phyloP scores from a whole-genome alignment of 23 tunicate genomes.

The Diplosoma virens region DNA sequence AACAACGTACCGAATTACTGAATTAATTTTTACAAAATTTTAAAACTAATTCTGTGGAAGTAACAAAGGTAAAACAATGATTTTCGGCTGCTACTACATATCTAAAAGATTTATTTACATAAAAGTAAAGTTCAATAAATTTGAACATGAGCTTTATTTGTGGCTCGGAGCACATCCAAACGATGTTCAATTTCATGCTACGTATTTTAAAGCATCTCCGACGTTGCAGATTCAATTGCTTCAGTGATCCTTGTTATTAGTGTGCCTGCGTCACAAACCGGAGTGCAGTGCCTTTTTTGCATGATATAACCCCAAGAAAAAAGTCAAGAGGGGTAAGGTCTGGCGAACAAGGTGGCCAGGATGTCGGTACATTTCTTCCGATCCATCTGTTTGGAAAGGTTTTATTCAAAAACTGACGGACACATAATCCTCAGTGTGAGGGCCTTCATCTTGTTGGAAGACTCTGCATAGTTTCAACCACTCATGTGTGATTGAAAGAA shows the following conservation, averaged over 20 bases:
- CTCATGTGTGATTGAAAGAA: neutral
- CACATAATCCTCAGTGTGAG: constrained; percentile 4
- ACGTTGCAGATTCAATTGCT: neutral
- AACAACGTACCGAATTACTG: too few species aligned
- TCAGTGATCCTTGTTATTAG: neutral
- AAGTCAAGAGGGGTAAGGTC: neutral
- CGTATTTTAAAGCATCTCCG: constrained; percentile 5
- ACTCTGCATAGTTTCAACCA: neutral
- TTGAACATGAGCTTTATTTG: neutral
- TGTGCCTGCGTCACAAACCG: neutral
- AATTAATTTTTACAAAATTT: too few species aligned
- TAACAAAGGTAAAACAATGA: too few species aligned
- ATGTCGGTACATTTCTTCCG: constrained; percentile 2
- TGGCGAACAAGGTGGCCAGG: neutral
- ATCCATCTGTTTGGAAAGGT: constrained; percentile 5
- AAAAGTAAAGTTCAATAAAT: neutral
- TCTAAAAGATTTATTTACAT: neutral
- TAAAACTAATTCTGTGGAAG: too few species aligned
- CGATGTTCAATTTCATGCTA: too few species aligned
- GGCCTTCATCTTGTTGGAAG: neutral
- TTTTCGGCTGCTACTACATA: too few species aligned
- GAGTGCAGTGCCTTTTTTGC: neutral
- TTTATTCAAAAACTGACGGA: too few species aligned
- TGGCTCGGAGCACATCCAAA: neutral
- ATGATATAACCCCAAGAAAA: neutral